Conservation (phyloP, 2,113 vertebrate genomes). For the Ailurus styani region DNA sequence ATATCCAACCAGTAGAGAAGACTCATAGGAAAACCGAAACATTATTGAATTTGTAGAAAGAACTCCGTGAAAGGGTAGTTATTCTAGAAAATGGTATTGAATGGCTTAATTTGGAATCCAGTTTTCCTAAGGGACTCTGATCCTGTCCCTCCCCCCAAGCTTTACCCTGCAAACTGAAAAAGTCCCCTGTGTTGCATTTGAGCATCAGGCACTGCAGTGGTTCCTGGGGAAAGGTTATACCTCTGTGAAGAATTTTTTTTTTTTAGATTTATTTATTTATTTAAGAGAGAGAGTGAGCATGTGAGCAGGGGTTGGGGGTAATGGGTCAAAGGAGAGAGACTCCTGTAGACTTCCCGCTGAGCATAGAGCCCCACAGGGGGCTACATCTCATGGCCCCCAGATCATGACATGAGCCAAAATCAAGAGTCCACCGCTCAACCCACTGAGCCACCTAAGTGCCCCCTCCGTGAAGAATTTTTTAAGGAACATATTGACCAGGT, state of each 20-base stretch:
- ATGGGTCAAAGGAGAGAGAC: neutral
- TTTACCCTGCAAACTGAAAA: neutral
- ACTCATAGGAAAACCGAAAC: neutral
- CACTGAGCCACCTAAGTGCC: neutral
- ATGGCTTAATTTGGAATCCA: neutral
- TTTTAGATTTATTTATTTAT: neutral
- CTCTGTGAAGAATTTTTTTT: neutral
- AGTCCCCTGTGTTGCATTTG: neutral
- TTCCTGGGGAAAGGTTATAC: neutral
- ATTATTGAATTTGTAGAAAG: conserved; percentile 2
- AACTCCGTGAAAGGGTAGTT: neutral
- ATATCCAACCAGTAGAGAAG: neutral
- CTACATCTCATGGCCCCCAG: neutral
- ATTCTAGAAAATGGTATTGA: conserved; percentile 16
- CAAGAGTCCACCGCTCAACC: neutral
- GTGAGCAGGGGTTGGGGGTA: neutral
- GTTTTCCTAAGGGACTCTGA: neutral
- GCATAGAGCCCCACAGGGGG: neutral
- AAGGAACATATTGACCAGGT: conserved; percentile 10
- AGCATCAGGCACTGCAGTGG: neutral
- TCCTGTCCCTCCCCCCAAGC: neutral
- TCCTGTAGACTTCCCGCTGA: neutral
- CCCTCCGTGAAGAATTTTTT: neutral
- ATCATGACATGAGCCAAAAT: neutral
- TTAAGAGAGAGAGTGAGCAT: neutral